Conservation (phyloP, 2,113 vertebrate species). For the Dicrurus megarhynchus region DNA sequence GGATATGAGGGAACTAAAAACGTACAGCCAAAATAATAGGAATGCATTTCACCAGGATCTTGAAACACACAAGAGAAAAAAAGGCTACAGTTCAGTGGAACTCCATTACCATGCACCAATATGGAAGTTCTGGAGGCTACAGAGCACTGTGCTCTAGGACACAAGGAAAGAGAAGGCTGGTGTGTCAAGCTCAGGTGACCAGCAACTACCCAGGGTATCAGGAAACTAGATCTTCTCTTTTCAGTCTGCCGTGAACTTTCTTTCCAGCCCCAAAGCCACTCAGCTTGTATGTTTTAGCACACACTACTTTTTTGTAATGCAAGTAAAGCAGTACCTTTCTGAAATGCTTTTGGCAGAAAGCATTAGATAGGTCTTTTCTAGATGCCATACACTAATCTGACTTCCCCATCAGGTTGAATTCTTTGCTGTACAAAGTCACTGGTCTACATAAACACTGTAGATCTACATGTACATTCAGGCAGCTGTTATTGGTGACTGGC, state of each 20-base stretch:
- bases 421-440: not conserved
- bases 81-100: not conserved
- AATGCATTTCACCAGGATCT: not conserved
- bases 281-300: not conserved
- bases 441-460: not conserved
- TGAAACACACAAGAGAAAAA: not conserved
- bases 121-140: not conserved
- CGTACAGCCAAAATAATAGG: not conserved
- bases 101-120: not conserved
- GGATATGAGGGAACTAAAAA: not conserved
- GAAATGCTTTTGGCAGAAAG: not conserved
- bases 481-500: not conserved
- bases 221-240: not conserved
- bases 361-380: not conserved
- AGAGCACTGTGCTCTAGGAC: not conserved
- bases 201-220: not conserved
- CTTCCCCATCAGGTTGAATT: not conserved
- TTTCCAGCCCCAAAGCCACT: not conserved
- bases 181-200: not conserved
- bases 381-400: not conserved
- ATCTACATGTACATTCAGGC: not conserved
- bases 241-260: not conserved
- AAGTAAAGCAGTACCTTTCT: not conserved
- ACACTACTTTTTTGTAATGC: not conserved
- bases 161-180: not conserved